phyloP scores from a whole-genome alignment of 2,888 invertebrate species.

The Tolmerus cingulatus region DNA sequence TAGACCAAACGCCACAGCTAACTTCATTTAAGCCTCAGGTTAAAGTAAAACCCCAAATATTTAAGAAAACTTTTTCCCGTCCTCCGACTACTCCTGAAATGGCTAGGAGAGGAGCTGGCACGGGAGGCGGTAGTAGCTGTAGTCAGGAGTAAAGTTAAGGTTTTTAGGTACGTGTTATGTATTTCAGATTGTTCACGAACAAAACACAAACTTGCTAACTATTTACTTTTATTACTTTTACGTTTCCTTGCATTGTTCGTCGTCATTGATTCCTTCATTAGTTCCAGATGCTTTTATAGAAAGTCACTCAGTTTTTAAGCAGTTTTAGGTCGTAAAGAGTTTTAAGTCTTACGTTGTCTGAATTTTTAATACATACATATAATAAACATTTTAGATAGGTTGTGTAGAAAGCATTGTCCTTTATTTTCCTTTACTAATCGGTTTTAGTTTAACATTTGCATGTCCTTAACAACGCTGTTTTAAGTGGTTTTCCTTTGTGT shows the following conservation, averaged over 20 bases:
- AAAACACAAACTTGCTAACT: conserved; percentile 2
- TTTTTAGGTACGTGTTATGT: background rate
- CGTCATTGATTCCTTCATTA: conserved; percentile 12
- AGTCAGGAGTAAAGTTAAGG: conserved; percentile 13
- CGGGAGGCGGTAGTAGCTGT: conserved; percentile 13
- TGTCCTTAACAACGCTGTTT: background rate
- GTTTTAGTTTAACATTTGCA: background rate
- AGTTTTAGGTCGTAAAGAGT: background rate
- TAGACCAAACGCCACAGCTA: conserved; percentile 50
- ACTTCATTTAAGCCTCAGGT: conserved; percentile 73
- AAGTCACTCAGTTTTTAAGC: background rate
- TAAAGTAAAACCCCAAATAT: conserved; percentile 82
- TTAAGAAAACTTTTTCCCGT: conserved; percentile 68
- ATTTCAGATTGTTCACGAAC: background rate
- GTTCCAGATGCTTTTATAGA: background rate
- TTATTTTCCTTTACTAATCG: background rate
- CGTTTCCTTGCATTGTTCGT: background rate
- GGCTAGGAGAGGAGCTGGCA: conserved; percentile 26
- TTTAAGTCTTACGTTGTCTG: background rate
- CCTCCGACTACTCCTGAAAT: conserved; percentile 51
- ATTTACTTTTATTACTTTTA: background rate
- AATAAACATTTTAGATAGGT: background rate
- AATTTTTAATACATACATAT: background rate
- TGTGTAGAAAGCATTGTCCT: background rate
- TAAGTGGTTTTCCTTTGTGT: background rate